Conservation (phyloP, 30 jellyfish, hydroid and myxozoan species). For the Mastigias papua region DNA sequence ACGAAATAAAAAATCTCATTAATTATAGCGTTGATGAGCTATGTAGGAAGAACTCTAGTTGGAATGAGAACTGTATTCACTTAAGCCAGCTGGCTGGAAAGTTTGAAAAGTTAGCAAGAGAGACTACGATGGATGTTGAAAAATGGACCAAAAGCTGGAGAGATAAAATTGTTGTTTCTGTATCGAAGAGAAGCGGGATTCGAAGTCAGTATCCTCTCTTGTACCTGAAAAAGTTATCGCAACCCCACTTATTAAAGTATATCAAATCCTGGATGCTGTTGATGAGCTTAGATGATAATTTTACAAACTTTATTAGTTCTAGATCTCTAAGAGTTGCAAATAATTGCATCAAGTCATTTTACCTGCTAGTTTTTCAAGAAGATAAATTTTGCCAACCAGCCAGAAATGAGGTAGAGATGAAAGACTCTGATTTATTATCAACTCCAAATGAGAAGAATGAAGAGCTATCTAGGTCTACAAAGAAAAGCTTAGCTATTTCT, state of each 20-base stretch:
- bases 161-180: slow-evolving; percentile 20
- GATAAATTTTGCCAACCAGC: slow-evolving; percentile 18
- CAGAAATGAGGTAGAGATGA: slow-evolving; percentile 4
- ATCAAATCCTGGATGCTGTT: slow-evolving; percentile 3
- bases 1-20: slow-evolving; percentile 11
- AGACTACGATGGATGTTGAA: background rate
- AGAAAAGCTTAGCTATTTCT: slow-evolving; percentile 18
- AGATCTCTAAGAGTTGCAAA: slow-evolving; percentile 30
- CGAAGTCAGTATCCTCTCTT: slow-evolving; percentile 50
- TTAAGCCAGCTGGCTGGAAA: slow-evolving; percentile 53
- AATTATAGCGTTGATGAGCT: slow-evolving; percentile 4
- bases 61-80: slow-evolving; percentile 42
- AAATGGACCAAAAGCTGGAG: slow-evolving; percentile 53
- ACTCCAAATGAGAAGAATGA: slow-evolving; percentile 4
- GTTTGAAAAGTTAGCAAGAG: slow-evolving; percentile 33
- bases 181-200: slow-evolving; percentile 49
- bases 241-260: slow-evolving; percentile 18
- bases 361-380: slow-evolving; percentile 18
- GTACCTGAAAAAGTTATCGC: slow-evolving; percentile 21
- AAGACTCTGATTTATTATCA: background rate
- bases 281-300: slow-evolving; percentile 5
- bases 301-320: background rate
- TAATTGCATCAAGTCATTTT: background rate
- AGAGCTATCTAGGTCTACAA: background rate
- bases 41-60: slow-evolving; percentile 9